A percentile compares a stretch with the other conserved stretches of the same genome.
Evolutionary conservation across 2,113 vertebrate genomes (phyloP).

Genomic region (Stictonetta naevosa): DNA sequence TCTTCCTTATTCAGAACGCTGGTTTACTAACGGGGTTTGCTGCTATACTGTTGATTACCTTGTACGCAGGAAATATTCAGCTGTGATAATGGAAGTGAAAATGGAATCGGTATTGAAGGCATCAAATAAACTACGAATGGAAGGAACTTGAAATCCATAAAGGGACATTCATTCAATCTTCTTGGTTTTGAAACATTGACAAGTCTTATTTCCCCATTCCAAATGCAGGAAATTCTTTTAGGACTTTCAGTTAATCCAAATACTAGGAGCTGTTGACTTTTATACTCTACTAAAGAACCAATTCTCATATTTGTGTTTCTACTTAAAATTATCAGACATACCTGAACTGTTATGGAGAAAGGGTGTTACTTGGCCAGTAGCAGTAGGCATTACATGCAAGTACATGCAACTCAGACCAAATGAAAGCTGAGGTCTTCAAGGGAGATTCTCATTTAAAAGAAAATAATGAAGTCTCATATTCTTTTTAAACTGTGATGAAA

Average conservation of each 20-base stretch:
- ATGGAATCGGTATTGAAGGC: background rate
- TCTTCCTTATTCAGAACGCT: slow-evolving; percentile 93
- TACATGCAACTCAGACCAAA: background rate
- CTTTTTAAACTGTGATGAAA: slow-evolving; percentile 8
- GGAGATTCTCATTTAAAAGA: background rate
- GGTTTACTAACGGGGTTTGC: slow-evolving; percentile 90
- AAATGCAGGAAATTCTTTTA: slow-evolving; percentile 29
- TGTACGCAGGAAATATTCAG: slow-evolving; percentile 87
- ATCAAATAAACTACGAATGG: slow-evolving; percentile 30
- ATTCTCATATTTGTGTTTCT: slow-evolving; percentile 15
- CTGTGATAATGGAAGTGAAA: slow-evolving; percentile 54
- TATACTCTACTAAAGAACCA: background rate
- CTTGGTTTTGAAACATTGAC: slow-evolving; percentile 5
- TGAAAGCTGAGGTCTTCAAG: background rate
- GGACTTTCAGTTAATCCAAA: background rate
- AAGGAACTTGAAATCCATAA: slow-evolving; percentile 58
- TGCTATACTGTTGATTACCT: slow-evolving; percentile 92
- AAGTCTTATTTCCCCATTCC: background rate
- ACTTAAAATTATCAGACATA: background rate
- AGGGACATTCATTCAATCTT: slow-evolving; percentile 27
- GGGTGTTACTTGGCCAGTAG: slow-evolving; percentile 35
- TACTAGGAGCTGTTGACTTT: background rate
- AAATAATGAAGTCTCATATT: background rate
- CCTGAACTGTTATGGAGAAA: slow-evolving; percentile 24
- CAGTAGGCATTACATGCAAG: background rate